These are phyloP conservation scores for Piaya cayana DNA, from an alignment of 2,113 vertebrate genomes.

Conservation along the genomic window DNA sequence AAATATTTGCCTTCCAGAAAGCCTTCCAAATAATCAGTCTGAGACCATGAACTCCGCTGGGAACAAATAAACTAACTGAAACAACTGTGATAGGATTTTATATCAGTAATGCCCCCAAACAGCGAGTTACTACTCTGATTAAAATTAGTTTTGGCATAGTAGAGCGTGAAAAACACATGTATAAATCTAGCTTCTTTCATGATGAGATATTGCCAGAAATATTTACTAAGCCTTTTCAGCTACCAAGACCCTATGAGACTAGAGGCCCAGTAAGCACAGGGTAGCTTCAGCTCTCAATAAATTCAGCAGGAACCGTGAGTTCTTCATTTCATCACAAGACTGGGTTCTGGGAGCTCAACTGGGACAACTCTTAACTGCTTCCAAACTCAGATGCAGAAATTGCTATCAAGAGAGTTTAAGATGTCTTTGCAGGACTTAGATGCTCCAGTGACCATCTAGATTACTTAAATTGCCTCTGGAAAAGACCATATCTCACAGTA, in stretches of 20 bases:
- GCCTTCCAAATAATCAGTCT: conserved; percentile 1
- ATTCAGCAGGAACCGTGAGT: neutral
- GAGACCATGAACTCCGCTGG: conserved; percentile 17
- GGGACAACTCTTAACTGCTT: neutral
- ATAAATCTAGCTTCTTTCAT: neutral
- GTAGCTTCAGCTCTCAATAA: neutral
- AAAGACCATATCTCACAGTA: neutral
- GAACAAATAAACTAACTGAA: neutral
- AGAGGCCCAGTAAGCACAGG: neutral
- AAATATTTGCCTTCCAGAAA: conserved; percentile 62
- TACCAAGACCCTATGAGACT: neutral
- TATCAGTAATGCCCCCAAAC: neutral
- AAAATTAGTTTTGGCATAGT: neutral
- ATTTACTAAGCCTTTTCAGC: neutral
- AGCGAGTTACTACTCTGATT: neutral
- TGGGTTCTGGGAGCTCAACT: neutral
- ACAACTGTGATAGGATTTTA: neutral
- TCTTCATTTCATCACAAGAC: neutral
- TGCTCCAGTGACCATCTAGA: neutral
- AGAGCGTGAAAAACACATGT: neutral
- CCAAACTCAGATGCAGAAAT: neutral
- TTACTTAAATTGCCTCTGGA: neutral
- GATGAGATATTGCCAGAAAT: neutral
- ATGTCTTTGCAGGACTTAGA: neutral
- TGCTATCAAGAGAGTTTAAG: neutral